Percentiles rank a stretch among this genome's conserved stretches.
These are phyloP conservation scores for Anseranas semipalmata DNA, from an alignment of 2,113 vertebrate genomes.

Conservation along the genomic window DNA sequence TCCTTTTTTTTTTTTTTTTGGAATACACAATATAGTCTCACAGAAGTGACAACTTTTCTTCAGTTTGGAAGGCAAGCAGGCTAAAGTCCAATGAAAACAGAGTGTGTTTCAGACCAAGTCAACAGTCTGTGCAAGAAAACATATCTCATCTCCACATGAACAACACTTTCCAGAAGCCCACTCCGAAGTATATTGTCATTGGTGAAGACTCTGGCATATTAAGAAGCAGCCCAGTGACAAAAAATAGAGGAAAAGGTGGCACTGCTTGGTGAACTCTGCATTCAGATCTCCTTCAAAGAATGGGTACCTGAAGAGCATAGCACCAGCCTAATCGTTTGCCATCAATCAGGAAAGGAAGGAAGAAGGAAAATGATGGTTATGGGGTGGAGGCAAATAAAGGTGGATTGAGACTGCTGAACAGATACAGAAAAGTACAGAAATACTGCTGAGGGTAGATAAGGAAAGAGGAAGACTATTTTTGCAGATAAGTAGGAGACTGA, in stretches of 20 bases:
- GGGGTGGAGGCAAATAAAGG: not conserved
- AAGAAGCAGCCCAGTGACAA: not conserved
- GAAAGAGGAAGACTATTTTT: not conserved
- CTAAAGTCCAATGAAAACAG: not conserved
- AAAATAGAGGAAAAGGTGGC: not conserved
- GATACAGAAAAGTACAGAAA: not conserved
- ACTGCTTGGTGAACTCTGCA: not conserved
- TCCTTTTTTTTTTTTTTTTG: not conserved
- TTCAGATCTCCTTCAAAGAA: not conserved
- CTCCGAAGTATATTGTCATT: not conserved
- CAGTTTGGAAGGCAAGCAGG: not conserved
- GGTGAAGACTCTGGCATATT: not conserved
- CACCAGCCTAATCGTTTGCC: not conserved
- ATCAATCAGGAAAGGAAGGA: not conserved
- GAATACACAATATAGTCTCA: not conserved
- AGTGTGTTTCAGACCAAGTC: not conserved
- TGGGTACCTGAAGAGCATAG: accelerated
- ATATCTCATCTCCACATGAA: not conserved
- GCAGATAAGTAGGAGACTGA: not conserved
- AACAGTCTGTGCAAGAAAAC: not conserved
- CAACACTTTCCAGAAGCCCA: not conserved
- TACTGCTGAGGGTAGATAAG: not conserved
- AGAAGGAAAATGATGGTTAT: not conserved
- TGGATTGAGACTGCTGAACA: not conserved
- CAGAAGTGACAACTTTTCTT: not conserved